Evolutionary conservation across 2,113 vertebrate genomes (phyloP).

Genomic region (Larimichthys crocea): DNA sequence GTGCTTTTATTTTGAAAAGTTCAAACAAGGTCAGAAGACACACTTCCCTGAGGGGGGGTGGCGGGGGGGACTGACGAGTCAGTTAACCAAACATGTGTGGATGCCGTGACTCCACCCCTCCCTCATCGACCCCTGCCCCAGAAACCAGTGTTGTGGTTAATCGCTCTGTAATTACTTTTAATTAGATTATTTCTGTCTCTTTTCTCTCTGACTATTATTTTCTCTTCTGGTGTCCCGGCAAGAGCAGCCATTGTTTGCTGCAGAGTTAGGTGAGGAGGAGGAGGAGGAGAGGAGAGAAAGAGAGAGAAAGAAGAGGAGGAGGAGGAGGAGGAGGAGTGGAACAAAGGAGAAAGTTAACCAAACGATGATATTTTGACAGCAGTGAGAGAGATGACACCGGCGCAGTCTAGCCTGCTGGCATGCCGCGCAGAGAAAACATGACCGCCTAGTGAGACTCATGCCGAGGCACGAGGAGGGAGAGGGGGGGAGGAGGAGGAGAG

Average conservation of each 20-base stretch:
- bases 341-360: conserved; percentile 72
- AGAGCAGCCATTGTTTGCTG: conserved; percentile 62
- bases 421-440: conserved; percentile 71
- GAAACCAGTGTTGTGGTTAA: conserved; percentile 76
- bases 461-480: conserved; percentile 15
- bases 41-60: too few relatives aligned
- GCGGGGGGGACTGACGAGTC: not conserved
- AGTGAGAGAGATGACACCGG: conserved; percentile 56
- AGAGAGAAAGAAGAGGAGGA: conserved; percentile 3
- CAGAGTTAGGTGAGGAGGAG: conserved; percentile 14
- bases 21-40: not conserved
- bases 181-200: conserved; percentile 81
- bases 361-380: conserved; percentile 78
- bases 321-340: conserved; percentile 21
- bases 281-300: conserved; percentile 2
- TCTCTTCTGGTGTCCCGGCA: conserved; percentile 23
- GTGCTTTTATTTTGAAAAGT: not conserved
- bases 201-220: conserved; percentile 45
- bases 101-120: not conserved
- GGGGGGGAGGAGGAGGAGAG: not conserved
- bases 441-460: conserved; percentile 62
- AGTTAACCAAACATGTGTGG: conserved; percentile 15
- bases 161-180: conserved; percentile 79
- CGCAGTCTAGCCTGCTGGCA: conserved; percentile 61
- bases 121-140: conserved; percentile 37